These are phyloP conservation scores for Malurus alboscapulatus DNA, from an alignment of 2,113 vertebrate genomes.

Conservation along the genomic window DNA sequence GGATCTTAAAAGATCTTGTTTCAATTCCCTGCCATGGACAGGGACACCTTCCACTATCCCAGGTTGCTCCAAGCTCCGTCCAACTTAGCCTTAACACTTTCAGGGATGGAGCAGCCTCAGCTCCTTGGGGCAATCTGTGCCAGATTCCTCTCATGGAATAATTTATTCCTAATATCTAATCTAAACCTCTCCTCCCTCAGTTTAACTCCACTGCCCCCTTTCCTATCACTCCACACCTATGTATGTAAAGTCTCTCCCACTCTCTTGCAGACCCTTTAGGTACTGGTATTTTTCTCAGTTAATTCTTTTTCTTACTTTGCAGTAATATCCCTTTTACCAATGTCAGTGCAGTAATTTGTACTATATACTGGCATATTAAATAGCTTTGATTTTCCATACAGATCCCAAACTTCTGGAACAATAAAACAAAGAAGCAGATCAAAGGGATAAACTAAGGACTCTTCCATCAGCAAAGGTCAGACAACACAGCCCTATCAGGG, in stretches of 20 bases:
- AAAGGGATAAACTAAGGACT: not conserved
- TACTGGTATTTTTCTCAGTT: not conserved
- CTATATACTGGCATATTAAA: not conserved
- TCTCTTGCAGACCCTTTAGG: not conserved
- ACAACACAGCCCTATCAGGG: not conserved
- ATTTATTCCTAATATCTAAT: not conserved
- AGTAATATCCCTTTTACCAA: not conserved
- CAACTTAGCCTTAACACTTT: not conserved
- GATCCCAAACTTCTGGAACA: not conserved
- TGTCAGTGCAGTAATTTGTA: not conserved
- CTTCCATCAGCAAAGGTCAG: not conserved
- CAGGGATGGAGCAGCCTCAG: not conserved
- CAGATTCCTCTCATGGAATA: rapidly evolving
- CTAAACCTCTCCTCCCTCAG: not conserved
- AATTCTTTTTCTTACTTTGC: not conserved
- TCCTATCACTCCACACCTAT: not conserved
- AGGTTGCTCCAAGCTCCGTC: rapidly evolving
- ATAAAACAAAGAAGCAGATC: not conserved
- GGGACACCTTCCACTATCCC: not conserved
- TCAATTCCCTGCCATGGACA: not conserved
- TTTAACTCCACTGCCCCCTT: not conserved
- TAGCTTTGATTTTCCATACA: not conserved
- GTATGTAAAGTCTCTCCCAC: not conserved
- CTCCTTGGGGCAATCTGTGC: not conserved
- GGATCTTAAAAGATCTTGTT: not conserved